Percentiles rank a stretch among this genome's conserved stretches.
phyloP scores from a whole-genome alignment of 2,797 vertebrate genomes.

The Sebastes nivosus region DNA sequence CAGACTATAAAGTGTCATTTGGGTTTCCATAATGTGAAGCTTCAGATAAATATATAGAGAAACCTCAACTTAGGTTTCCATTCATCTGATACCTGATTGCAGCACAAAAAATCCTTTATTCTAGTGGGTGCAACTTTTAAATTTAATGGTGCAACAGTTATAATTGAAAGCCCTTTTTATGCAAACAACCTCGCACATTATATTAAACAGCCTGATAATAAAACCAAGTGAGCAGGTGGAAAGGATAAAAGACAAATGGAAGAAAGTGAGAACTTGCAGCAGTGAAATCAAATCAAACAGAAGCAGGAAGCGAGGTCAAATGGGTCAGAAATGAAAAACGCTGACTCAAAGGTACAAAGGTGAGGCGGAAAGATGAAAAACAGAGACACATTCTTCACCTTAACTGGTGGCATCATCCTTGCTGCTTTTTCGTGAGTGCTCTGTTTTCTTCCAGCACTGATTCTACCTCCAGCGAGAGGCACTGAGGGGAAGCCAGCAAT shows the following conservation, averaged over 20 bases:
- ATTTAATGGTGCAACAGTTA: background rate
- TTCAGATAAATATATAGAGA: background rate
- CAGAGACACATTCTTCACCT: background rate
- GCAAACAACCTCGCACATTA: background rate
- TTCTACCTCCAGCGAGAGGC: background rate
- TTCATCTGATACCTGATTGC: background rate
- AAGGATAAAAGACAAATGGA: background rate
- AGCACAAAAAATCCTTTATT: background rate
- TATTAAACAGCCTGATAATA: background rate
- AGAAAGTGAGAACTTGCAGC: background rate
- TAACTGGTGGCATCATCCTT: background rate
- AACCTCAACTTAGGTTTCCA: background rate
- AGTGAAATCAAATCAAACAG: background rate
- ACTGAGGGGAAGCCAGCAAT: conserved; percentile 44
- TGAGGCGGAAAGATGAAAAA: background rate
- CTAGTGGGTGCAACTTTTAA: background rate
- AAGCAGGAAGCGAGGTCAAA: conserved; percentile 7
- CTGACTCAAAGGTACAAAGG: background rate
- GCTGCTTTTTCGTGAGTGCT: background rate
- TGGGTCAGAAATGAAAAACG: background rate
- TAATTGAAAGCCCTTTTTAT: background rate
- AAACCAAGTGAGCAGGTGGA: background rate
- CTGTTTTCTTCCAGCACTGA: conserved; percentile 7
- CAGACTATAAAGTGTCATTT: background rate
- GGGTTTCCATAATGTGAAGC: background rate